Evolutionary conservation across 2,113 vertebrate genomes (phyloP).

Genomic region (Capreolus pygargus): DNA sequence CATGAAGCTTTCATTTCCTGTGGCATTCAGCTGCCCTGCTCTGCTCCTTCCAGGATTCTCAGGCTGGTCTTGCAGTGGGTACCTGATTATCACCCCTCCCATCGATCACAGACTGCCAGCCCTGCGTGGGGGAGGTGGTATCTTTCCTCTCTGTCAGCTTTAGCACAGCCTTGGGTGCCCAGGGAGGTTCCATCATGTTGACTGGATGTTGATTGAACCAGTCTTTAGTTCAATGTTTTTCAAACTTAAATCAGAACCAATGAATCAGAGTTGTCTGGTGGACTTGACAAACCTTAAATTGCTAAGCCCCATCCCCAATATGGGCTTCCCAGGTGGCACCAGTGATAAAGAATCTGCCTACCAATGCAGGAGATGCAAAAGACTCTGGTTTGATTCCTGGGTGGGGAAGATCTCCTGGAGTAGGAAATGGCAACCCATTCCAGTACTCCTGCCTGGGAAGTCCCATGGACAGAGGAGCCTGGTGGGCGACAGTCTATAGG

Average conservation of each 20-base stretch:
- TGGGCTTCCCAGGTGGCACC: background rate
- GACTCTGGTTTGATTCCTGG: background rate
- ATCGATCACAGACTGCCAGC: background rate
- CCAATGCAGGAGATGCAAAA: background rate
- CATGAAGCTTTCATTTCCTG: background rate
- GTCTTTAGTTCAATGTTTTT: background rate
- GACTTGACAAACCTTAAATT: background rate
- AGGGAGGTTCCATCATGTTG: background rate
- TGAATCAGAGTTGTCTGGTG: background rate
- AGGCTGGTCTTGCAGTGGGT: background rate
- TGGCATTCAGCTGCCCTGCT: accelerated
- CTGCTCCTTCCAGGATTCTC: background rate
- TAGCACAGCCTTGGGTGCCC: background rate
- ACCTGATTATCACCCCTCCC: accelerated
- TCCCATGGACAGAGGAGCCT: background rate
- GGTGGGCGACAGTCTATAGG: background rate
- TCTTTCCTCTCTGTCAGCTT: background rate
- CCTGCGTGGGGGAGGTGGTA: background rate
- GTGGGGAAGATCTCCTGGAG: background rate
- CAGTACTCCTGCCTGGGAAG: background rate
- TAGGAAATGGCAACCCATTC: background rate
- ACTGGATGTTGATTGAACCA: background rate
- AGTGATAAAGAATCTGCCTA: background rate
- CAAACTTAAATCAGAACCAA: background rate
- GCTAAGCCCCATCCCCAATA: background rate